phyloP scores from a whole-genome alignment of 2,113 vertebrate genomes.

The Dinomys branickii region DNA sequence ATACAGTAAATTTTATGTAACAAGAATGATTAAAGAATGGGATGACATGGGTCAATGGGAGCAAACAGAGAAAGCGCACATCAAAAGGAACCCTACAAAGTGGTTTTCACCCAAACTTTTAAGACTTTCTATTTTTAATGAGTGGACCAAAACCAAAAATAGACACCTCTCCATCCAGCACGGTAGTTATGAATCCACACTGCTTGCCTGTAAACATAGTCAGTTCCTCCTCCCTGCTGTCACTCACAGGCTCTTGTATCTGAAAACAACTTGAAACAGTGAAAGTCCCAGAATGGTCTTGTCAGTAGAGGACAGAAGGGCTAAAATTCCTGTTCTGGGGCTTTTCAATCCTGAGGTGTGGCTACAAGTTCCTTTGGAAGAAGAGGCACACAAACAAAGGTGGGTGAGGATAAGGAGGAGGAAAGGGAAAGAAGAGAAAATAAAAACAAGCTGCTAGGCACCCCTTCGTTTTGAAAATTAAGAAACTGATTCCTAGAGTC shows the following conservation, averaged over 20 bases:
- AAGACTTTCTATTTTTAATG: slow-evolving; percentile 68
- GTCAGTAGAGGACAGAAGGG: background rate
- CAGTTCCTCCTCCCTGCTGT: background rate
- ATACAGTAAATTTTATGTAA: slow-evolving; percentile 12
- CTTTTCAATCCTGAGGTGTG: background rate
- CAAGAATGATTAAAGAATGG: background rate
- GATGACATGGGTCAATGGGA: background rate
- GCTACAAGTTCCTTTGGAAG: background rate
- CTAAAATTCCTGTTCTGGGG: background rate
- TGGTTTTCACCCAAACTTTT: slow-evolving; percentile 58
- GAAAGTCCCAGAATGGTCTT: background rate
- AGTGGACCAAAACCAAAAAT: slow-evolving; percentile 64
- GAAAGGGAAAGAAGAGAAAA: background rate
- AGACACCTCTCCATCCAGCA: slow-evolving; percentile 26
- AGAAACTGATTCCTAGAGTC: background rate
- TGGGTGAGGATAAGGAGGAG: background rate
- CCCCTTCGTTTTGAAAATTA: background rate
- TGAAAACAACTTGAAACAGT: background rate
- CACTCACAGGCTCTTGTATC: background rate
- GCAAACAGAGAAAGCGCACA: background rate
- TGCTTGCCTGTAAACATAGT: slow-evolving; percentile 4
- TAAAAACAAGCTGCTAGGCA: background rate
- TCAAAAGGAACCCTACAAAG: slow-evolving; percentile 26
- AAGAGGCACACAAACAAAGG: background rate
- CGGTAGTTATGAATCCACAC: background rate